Evolutionary conservation across 2,797 vertebrate genomes (phyloP), one percentile per base, ranked within the genome.

Genomic region (Tachyglossus aculeatus): DNA sequence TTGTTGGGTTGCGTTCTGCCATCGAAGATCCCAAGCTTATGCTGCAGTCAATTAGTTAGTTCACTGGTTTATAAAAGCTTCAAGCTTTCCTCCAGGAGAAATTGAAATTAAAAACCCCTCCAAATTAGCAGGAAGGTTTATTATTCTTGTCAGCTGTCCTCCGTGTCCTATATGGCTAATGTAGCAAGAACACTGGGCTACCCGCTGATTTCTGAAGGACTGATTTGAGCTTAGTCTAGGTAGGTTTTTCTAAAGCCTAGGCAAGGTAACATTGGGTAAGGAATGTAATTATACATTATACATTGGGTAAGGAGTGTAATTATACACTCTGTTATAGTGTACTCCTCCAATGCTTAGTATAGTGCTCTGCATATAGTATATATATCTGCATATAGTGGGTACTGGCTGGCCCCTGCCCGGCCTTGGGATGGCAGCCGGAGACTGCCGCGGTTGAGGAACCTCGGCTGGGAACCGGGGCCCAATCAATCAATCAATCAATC

Each of bases 1-100:
- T 84, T 79, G 56, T 60, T 82, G 72, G 67, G 55, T 53, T 80
- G 67, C 73, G 43, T 25, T 38, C 45, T 68, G 57, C 51, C n/a
- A 77, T 53, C 44, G 22, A 76, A 55, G 29, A 74, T 53, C 13
- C 25, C 29, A 27, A 81, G 67, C 52, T 76, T 78, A 72, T 74
- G 65, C 33, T 61, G 65, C 65, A 77, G 51, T 24, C 69, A 65
- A 60, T 82, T 74, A 81, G 44, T 63, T 71, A 64, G 34, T 78
- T 84, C 77, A 63, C 62, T 78, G 74, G 72, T 61, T 86, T 54
- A 27, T 66, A 60, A 70, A 38, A 34, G 5, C 15, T 47, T 56
- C 65, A 37, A 41, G 34, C 8, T 61, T 83, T 77, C 66, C 77
- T 6, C 22, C 41, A 71, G 58, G 27, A 66, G 62, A 51, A 67